A percentile compares a stretch with the other conserved stretches of the same genome.
Conservation (phyloP, 1,140 invertebrate species). For the Psix sp. region DNA sequence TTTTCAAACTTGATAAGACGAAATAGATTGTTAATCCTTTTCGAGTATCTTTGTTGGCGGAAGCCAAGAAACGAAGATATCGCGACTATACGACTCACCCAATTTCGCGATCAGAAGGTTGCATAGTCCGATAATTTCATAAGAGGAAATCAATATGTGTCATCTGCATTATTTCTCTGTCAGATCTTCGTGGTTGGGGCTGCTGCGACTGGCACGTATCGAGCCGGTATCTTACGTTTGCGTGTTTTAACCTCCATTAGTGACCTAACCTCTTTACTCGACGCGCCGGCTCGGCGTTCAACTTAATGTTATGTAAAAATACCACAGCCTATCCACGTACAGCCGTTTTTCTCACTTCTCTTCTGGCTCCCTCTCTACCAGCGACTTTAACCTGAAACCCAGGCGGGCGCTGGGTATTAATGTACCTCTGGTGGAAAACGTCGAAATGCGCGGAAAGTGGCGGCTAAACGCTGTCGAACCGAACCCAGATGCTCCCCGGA, state of each 20-base stretch:
- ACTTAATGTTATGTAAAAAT: constrained; percentile 76
- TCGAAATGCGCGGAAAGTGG: constrained; percentile 58
- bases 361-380: constrained; percentile 5
- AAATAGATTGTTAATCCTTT: too few species aligned
- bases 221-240: constrained; percentile 55
- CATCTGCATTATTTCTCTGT: constrained; percentile 45
- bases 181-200: constrained; percentile 28
- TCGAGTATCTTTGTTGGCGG: too few species aligned
- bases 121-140: constrained; percentile 33
- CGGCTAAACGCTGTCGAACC: constrained; percentile 61
- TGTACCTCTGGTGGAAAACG: constrained; percentile 61
- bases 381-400: constrained; percentile 35
- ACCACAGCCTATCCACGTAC: constrained; percentile 49
- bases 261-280: constrained; percentile 60
- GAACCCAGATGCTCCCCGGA: constrained; percentile 72
- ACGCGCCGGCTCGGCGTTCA: constrained; percentile 38
- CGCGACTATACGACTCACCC: too few species aligned
- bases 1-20: too few species aligned
- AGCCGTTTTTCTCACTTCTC: constrained; percentile 34
- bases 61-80: too few species aligned
- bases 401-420: constrained; percentile 65
- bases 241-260: constrained; percentile 75
- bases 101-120: constrained; percentile 15
- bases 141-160: constrained; percentile 48
- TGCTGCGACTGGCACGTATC: too few species aligned